Evolutionary conservation across 2,113 vertebrate genomes (phyloP).

Genomic region (Dermatemys mawii): DNA sequence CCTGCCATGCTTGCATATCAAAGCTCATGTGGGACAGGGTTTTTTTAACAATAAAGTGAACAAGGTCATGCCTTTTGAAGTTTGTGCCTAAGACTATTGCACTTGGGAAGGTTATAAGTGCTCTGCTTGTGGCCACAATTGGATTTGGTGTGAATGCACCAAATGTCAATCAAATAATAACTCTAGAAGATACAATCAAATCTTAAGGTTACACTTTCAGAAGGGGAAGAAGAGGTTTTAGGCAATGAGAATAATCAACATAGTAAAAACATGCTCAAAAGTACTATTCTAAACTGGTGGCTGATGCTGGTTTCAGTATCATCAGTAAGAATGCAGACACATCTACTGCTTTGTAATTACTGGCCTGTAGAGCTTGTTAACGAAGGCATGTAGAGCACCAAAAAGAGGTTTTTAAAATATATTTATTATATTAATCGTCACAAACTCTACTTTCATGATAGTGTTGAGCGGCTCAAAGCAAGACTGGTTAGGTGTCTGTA

Average conservation of each 20-base stretch:
- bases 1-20: background rate
- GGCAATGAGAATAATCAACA: background rate
- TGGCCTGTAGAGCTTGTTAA: background rate
- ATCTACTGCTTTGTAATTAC: background rate
- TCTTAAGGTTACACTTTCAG: background rate
- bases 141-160: background rate
- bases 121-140: background rate
- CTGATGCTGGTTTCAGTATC: background rate
- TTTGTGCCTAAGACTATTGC: too few species aligned
- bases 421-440: background rate
- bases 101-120: background rate
- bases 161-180: background rate
- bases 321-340: background rate
- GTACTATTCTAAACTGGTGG: background rate
- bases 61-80: background rate
- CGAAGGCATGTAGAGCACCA: background rate
- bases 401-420: background rate
- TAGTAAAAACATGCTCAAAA: background rate
- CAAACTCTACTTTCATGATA: background rate
- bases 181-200: background rate
- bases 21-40: background rate
- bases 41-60: background rate
- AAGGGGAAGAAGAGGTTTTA: background rate
- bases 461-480: background rate
- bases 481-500: background rate